Percentiles rank a stretch among this genome's conserved stretches.
These are phyloP conservation scores for Crambe crambe DNA, from an alignment of 37 sponge, comb jelly and placozoan species.

Conservation along the genomic window DNA sequence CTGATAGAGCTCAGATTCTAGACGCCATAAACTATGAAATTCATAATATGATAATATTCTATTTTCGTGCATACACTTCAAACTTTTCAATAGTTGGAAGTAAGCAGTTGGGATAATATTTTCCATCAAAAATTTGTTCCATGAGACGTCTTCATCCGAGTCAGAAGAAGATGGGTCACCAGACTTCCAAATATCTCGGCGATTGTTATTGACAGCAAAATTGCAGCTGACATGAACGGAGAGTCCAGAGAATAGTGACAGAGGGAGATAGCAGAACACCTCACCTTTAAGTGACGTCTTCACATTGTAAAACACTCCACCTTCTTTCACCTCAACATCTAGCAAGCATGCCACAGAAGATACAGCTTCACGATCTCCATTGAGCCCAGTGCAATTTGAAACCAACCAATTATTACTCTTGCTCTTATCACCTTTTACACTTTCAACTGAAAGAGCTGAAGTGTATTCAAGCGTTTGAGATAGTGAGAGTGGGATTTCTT, in stretches of 20 bases:
- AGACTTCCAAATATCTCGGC: constrained; percentile 64
- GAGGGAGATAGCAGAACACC: constrained; percentile 43
- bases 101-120: constrained; percentile 44
- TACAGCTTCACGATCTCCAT: too few species aligned
- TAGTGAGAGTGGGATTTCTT: too few species aligned
- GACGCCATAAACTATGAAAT: constrained; percentile 30
- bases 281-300: constrained; percentile 13
- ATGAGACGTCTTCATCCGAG: constrained; percentile 21
- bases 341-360: neutral
- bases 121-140: constrained; percentile 48
- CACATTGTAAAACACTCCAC: too few species aligned
- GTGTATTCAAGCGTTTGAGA: too few species aligned
- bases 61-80: constrained; percentile 4
- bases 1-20: neutral
- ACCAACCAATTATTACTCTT: too few species aligned
- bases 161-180: neutral
- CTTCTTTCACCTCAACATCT: neutral
- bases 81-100: constrained; percentile 5
- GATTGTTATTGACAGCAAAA: constrained; percentile 63
- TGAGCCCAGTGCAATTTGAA: too few species aligned
- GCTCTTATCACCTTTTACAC: too few species aligned
- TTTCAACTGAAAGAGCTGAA: too few species aligned
- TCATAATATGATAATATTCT: neutral
- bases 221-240: constrained; percentile 65
- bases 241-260: constrained; percentile 44